Base-by-base conservation (phyloP, 2,113 vertebrate genomes). In the Toxotes jaculatrix region DNA sequence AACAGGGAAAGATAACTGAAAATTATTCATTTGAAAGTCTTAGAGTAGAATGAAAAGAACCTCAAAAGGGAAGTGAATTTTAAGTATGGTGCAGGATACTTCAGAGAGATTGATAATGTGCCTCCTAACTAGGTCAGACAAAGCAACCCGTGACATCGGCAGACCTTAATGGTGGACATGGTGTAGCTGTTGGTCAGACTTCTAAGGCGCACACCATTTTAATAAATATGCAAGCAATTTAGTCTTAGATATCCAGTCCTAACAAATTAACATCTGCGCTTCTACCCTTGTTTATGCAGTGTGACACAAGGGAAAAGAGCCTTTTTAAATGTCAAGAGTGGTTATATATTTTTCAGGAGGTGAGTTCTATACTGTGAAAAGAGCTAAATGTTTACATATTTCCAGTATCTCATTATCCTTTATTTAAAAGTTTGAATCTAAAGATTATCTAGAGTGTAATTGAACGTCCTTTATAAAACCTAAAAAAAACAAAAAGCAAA, bases 71-170 rank as follows among this genome's bases (percentile, higher is more conserved):
- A 57, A 77, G 74, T 21, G 63, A 77, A 87, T 87, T 78, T 85
- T 75, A 86, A 75, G 43, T 7, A 31, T 42, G 31, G 19, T 16
- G 59, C 55, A 19, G 38, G 78, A 78, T 77, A 71, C 77, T 71
- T 83, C 82, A 86, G 68, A 79, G 79, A 81, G 74, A 66, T 67
- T 75, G 57, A 86, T 73, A 76, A 77, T 34, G 80, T 56, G 45
- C 19, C 65, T 82, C 56, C 34, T 83, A 90, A 80, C 53, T 90
- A 66, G 90, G 90, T 86, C 91, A 87, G 64, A 82, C 12, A 47
- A 32, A 55, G 57, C 13, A 77, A 75, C 31, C n/a, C 5, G 1
- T 59, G 84, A 80, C 81, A 80, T 80, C 77, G 84, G 79, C 27
- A 27, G 27, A 85, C 85, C 86, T 80, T 78, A 87, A 42, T 79